Evolutionary conservation across 2,888 invertebrate genomes (phyloP).

Genomic region (Pecten maximus): DNA sequence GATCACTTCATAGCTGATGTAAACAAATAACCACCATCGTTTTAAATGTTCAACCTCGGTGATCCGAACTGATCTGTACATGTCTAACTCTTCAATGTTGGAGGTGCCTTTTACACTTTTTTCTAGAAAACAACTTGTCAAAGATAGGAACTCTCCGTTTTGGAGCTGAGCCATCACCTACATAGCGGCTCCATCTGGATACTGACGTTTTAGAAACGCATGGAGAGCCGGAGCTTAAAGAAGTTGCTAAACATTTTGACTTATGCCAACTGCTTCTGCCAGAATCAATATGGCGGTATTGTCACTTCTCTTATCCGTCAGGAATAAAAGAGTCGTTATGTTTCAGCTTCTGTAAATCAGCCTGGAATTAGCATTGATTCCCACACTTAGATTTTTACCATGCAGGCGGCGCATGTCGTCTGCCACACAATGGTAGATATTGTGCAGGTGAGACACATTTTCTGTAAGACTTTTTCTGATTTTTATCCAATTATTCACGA

Average conservation of each 20-base stretch:
- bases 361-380: neutral
- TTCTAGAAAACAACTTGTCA: neutral
- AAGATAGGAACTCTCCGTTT: neutral
- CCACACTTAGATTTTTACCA: neutral
- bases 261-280: slow-evolving; percentile 3
- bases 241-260: slow-evolving; percentile 30
- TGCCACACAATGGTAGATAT: neutral
- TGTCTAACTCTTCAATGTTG: slow-evolving; percentile 16
- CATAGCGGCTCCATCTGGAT: neutral
- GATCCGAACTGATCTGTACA: neutral
- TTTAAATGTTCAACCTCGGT: neutral
- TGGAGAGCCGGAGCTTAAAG: neutral
- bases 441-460: neutral
- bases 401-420: neutral
- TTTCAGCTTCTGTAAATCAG: neutral
- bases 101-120: slow-evolving; percentile 19
- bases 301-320: neutral
- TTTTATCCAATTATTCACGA: neutral
- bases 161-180: slow-evolving; percentile 1
- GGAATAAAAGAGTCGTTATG: slow-evolving; percentile 2
- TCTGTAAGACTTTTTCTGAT: neutral
- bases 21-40: neutral
- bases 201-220: neutral
- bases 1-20: no score
- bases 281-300: neutral